Percentiles rank a stretch among this genome's conserved stretches.
Conservation (phyloP, 2,797 vertebrate genomes). For the Neomorphus geoffroyi region DNA sequence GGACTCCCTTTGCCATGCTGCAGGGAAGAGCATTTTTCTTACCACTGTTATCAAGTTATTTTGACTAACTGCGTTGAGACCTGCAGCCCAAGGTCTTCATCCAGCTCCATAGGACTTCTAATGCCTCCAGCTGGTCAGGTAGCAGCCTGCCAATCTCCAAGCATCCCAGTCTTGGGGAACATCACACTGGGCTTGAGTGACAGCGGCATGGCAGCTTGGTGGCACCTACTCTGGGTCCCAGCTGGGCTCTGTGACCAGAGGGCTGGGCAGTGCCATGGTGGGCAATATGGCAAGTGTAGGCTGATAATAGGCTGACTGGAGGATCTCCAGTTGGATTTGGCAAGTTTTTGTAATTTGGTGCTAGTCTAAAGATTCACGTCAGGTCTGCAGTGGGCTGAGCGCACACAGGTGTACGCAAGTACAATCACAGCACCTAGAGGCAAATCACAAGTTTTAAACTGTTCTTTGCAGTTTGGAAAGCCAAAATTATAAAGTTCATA, state of each 20-base stretch:
- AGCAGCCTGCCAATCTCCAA: not conserved
- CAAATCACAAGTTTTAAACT: not conserved
- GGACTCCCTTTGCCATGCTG: not conserved
- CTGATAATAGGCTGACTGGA: not conserved
- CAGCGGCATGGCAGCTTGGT: accelerated
- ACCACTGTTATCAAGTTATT: not conserved
- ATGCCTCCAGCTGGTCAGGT: not conserved
- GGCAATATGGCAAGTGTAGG: not conserved
- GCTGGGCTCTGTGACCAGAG: accelerated
- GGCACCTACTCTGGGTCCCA: accelerated
- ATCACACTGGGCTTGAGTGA: not conserved
- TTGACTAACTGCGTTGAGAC: not conserved
- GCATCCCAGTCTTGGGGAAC: not conserved
- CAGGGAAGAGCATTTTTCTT: not conserved
- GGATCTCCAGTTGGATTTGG: not conserved
- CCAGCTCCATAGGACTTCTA: accelerated
- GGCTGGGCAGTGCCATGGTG: not conserved
- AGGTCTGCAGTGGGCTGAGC: not conserved
- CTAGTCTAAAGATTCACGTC: not conserved
- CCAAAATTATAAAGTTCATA: not conserved
- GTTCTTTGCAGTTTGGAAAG: not conserved
- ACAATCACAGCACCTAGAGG: not conserved
- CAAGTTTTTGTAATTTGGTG: not conserved
- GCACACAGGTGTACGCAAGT: not conserved
- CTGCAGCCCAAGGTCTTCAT: not conserved